phyloP scores from a whole-genome alignment of 1,140 invertebrate genomes.

The Solenopsis fugax region DNA sequence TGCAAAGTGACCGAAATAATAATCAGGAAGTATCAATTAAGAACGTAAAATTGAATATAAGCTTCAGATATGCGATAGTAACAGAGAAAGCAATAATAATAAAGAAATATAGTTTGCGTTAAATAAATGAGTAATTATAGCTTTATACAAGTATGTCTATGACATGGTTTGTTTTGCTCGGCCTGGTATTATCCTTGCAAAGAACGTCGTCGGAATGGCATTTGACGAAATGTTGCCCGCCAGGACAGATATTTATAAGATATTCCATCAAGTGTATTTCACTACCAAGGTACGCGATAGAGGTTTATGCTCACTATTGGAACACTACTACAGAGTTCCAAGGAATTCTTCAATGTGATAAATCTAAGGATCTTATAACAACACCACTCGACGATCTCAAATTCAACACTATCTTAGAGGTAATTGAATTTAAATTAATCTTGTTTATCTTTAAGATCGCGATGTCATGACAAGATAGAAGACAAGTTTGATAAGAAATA shows the following conservation, averaged over 20 bases:
- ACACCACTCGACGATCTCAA: conserved; percentile 16
- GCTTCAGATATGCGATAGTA: not conserved
- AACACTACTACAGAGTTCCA: too few relatives aligned
- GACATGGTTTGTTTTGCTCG: not conserved
- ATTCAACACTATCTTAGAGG: conserved; percentile 28
- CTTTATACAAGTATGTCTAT: not conserved
- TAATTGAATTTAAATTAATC: not conserved
- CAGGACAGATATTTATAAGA: conserved; percentile 51
- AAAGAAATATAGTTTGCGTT: not conserved
- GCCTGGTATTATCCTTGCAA: not conserved
- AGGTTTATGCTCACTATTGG: not conserved
- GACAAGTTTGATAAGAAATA: not conserved
- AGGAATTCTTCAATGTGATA: conserved; percentile 31
- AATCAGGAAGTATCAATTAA: not conserved
- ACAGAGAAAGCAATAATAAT: too few relatives aligned
- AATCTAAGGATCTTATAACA: conserved; percentile 50
- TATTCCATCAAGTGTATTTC: conserved; percentile 57
- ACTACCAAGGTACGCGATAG: not conserved
- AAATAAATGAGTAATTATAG: conserved; percentile 14
- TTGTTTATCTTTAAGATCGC: not conserved
- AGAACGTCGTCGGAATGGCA: not conserved
- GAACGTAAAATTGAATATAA: too few relatives aligned
- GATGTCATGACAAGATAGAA: not conserved
- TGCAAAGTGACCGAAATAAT: not conserved
- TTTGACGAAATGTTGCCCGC: not conserved